phyloP scores from a whole-genome alignment of 35 echinoderm and acorn worm genomes.

The Ophiothrix spiculata region DNA sequence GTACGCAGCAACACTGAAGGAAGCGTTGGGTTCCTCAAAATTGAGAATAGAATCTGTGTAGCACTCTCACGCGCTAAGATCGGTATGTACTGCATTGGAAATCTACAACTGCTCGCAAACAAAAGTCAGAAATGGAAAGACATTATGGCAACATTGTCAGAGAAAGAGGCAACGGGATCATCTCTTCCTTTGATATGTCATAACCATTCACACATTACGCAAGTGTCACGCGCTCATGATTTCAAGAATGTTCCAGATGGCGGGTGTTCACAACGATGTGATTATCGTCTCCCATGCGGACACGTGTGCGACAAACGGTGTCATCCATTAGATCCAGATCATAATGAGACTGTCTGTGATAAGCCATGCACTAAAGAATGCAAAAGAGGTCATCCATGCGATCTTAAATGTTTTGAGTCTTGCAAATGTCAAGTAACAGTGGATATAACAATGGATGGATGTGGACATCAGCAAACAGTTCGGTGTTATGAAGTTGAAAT shows the following conservation, averaged over 20 bases:
- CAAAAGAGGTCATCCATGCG: constrained; percentile 44
- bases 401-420: constrained; percentile 26
- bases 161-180: constrained; percentile 8
- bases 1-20: constrained; percentile 84
- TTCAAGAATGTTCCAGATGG: constrained; percentile 69
- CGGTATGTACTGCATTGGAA: constrained; percentile 90
- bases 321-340: constrained; percentile 66
- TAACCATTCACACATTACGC: constrained; percentile 56
- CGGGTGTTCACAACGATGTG: constrained; percentile 71
- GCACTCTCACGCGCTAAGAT: constrained; percentile 78
- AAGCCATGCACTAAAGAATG: constrained; percentile 47
- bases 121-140: constrained; percentile 52
- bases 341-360: constrained; percentile 46
- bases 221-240: constrained; percentile 35
- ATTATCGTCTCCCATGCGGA: constrained; percentile 57
- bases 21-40: constrained; percentile 75
- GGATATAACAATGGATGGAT: neutral
- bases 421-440: constrained; percentile 28
- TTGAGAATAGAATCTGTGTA: constrained; percentile 77
- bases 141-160: constrained; percentile 33
- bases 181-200: constrained; percentile 51
- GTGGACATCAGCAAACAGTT: constrained; percentile 18
- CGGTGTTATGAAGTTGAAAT: constrained; percentile 24
- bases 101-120: constrained; percentile 48
- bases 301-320: constrained; percentile 74